phyloP scores from a whole-genome alignment of 2,113 vertebrate genomes.

The Coryphaenoides rupestris region DNA sequence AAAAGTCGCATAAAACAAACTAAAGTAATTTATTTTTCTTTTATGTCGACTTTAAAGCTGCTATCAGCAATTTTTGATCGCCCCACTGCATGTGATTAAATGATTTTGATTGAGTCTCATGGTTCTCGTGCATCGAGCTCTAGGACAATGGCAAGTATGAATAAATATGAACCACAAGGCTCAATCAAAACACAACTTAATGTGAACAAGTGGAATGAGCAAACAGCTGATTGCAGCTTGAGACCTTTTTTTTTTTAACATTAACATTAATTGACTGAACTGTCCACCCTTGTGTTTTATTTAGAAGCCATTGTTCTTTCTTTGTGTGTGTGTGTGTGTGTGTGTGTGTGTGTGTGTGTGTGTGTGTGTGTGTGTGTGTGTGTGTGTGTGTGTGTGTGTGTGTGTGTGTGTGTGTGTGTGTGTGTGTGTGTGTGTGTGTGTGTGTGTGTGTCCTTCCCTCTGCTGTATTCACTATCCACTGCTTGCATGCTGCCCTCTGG shows the following conservation, averaged over 20 bases:
- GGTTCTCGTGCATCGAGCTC: no score
- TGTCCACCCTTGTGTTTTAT: neutral
- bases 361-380: slow-evolving; percentile 19
- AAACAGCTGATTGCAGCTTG: no score
- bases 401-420: neutral
- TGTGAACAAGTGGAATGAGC: no score
- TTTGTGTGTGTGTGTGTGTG: neutral
- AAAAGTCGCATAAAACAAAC: no score
- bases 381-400: neutral
- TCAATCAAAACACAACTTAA: no score
- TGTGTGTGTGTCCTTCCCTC: slow-evolving; percentile 23
- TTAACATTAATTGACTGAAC: neutral
- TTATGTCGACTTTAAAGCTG: no score
- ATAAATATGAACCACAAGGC: no score
- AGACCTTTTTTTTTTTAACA: neutral
- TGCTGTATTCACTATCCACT: slow-evolving; percentile 30
- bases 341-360: slow-evolving; percentile 25
- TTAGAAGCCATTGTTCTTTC: neutral
- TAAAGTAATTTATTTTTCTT: no score
- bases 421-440: neutral
- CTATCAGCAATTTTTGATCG: no score
- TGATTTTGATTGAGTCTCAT: no score
- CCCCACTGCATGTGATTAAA: no score
- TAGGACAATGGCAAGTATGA: no score
- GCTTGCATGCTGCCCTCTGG: slow-evolving; percentile 66